A percentile compares a stretch with the other conserved stretches of the same genome.
Evolutionary conservation across 1,140 invertebrate genomes (phyloP).

Genomic region (Diachasmimorpha longicaudata): DNA sequence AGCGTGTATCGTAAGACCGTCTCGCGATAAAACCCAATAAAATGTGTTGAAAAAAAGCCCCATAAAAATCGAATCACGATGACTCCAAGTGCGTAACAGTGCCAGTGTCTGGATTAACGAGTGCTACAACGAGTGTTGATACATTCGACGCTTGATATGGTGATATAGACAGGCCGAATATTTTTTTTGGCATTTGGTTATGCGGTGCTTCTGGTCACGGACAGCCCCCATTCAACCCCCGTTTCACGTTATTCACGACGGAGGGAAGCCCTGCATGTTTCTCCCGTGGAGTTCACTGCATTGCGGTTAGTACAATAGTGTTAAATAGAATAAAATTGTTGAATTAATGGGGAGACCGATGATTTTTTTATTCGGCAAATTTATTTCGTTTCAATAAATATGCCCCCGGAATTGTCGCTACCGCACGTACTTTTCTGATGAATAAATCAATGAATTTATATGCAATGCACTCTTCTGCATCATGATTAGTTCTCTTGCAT

Average conservation of each 20-base stretch:
- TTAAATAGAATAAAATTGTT: background rate
- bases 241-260: constrained; percentile 36
- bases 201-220: constrained; percentile 45
- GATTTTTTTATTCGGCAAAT: too few relatives aligned
- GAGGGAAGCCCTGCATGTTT: constrained; percentile 41
- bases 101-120: too few relatives aligned
- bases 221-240: constrained; percentile 45
- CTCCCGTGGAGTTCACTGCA: constrained; percentile 43
- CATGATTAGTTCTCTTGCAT: background rate
- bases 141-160: background rate
- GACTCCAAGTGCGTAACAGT: background rate
- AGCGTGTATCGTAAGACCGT: constrained; percentile 4
- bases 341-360: background rate
- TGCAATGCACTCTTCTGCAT: background rate
- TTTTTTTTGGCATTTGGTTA: constrained; percentile 38
- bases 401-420: too few relatives aligned
- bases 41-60: background rate
- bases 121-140: background rate
- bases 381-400: too few relatives aligned
- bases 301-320: constrained; percentile 42
- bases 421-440: background rate
- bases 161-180: constrained; percentile 15
- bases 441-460: background rate
- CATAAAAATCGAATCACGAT: background rate
- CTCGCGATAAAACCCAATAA: background rate